Conservation (phyloP, 2,113 vertebrate genomes). For the Upupa epops region DNA sequence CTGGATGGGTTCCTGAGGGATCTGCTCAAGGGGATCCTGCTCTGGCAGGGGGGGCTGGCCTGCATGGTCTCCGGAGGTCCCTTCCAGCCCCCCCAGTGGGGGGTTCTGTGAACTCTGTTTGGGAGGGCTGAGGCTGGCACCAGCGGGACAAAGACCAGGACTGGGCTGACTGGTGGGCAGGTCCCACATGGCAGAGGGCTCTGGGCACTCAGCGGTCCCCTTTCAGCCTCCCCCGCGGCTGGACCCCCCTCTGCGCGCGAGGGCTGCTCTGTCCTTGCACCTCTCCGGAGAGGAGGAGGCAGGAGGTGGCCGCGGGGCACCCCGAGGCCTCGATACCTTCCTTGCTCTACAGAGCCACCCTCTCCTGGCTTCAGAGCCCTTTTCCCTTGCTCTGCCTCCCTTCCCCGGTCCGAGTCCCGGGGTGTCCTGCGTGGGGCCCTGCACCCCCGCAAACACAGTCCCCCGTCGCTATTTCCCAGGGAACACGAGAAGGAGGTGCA, state of each 20-base stretch:
- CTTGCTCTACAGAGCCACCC: background rate
- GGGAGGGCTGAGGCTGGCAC: too few relatives aligned
- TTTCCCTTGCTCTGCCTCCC: background rate
- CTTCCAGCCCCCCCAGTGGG: too few relatives aligned
- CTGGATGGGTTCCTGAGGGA: too few relatives aligned
- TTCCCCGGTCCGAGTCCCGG: accelerated
- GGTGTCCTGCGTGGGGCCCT: too few relatives aligned
- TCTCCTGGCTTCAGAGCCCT: background rate
- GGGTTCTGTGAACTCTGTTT: too few relatives aligned
- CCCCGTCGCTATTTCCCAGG: too few relatives aligned
- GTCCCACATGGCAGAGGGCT: background rate
- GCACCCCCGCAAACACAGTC: too few relatives aligned
- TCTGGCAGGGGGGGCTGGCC: too few relatives aligned
- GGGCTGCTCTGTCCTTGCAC: background rate
- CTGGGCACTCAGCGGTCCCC: too few relatives aligned
- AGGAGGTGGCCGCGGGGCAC: background rate
- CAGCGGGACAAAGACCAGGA: background rate
- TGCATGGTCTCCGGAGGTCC: too few relatives aligned
- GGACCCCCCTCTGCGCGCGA: background rate
- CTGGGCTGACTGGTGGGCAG: too few relatives aligned
- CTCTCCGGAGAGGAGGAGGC: background rate
- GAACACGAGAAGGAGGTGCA: slow-evolving; percentile 93
- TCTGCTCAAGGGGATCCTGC: too few relatives aligned
- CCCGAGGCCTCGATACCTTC: background rate
- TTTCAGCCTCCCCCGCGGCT: background rate